phyloP scores from a whole-genome alignment of 2,797 vertebrate species.

The Pristis pectinata region DNA sequence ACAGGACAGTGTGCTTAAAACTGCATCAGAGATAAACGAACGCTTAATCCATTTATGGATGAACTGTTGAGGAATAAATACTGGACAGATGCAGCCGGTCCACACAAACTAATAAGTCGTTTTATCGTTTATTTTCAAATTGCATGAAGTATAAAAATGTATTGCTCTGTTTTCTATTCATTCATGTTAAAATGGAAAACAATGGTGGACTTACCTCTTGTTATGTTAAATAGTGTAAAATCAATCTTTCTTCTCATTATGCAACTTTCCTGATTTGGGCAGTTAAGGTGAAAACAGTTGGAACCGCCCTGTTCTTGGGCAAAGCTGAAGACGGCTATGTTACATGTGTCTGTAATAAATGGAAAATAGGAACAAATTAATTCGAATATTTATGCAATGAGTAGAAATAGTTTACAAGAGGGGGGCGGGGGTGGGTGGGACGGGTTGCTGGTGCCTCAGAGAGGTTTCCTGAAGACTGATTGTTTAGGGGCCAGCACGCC shows the following conservation, averaged over 20 bases:
- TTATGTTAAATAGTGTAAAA: slow-evolving; percentile 80
- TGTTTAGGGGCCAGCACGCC: not conserved
- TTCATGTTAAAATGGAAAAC: not conserved
- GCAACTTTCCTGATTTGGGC: slow-evolving; percentile 80
- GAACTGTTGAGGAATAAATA: not conserved
- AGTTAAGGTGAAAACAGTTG: slow-evolving; percentile 84
- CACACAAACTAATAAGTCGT: not conserved
- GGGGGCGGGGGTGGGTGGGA: not conserved
- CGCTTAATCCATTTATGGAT: not conserved
- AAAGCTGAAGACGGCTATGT: slow-evolving; percentile 82
- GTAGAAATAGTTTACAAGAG: no score
- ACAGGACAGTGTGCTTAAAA: not conserved
- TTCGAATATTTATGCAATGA: not conserved
- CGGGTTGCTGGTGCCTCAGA: not conserved
- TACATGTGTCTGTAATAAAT: slow-evolving; percentile 73
- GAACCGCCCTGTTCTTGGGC: slow-evolving; percentile 59
- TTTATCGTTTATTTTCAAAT: not conserved
- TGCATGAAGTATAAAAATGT: not conserved
- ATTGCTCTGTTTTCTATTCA: not conserved
- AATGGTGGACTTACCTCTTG: slow-evolving; percentile 62
- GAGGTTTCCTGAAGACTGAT: not conserved
- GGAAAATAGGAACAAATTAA: not conserved
- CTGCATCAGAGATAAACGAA: not conserved
- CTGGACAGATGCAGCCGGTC: not conserved
- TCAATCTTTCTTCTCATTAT: slow-evolving; percentile 64